Conservation (phyloP, 2,888 invertebrate genomes). For the Aleiodes alternator region DNA sequence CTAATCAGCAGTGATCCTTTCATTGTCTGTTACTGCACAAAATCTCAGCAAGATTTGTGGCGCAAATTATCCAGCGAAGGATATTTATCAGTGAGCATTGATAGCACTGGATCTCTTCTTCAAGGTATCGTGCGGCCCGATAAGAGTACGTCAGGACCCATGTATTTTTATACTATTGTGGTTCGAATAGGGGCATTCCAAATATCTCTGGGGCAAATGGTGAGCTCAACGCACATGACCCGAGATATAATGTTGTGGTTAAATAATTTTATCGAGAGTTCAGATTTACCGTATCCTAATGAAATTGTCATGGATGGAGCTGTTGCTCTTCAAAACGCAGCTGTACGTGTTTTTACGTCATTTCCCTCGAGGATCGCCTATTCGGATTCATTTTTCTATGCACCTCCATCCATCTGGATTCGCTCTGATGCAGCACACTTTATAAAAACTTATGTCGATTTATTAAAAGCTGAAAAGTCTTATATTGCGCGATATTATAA, state of each 20-base stretch:
- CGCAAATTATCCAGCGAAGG: slow-evolving; percentile 23
- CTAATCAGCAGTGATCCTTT: slow-evolving; percentile 49
- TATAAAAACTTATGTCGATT: slow-evolving; percentile 48
- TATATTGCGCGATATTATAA: slow-evolving; percentile 43
- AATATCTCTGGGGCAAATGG: slow-evolving; percentile 49
- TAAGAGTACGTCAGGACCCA: slow-evolving; percentile 34
- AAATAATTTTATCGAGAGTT: slow-evolving; percentile 42
- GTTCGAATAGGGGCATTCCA: slow-evolving; percentile 37
- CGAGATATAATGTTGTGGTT: slow-evolving; percentile 49
- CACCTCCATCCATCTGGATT: slow-evolving; percentile 43
- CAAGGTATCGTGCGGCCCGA: slow-evolving; percentile 33
- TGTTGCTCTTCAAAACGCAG: slow-evolving; percentile 42
- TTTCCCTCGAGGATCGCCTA: slow-evolving; percentile 39
- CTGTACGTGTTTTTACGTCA: slow-evolving; percentile 37
- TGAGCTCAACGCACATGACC: slow-evolving; percentile 46
- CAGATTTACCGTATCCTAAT: slow-evolving; percentile 47
- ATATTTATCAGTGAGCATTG: slow-evolving; percentile 41
- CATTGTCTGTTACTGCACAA: slow-evolving; percentile 48
- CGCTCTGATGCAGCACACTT: slow-evolving; percentile 49
- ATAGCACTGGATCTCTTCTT: slow-evolving; percentile 51
- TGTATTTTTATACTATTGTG: slow-evolving; percentile 49
- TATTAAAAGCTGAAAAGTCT: slow-evolving; percentile 18
- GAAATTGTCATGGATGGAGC: slow-evolving; percentile 48
- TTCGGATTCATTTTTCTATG: slow-evolving; percentile 33
- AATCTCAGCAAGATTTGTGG: slow-evolving; percentile 45